Percentiles rank a stretch among this genome's conserved stretches.
Conservation (phyloP, 2,797 vertebrate genomes). For the Discoglossus pictus region DNA sequence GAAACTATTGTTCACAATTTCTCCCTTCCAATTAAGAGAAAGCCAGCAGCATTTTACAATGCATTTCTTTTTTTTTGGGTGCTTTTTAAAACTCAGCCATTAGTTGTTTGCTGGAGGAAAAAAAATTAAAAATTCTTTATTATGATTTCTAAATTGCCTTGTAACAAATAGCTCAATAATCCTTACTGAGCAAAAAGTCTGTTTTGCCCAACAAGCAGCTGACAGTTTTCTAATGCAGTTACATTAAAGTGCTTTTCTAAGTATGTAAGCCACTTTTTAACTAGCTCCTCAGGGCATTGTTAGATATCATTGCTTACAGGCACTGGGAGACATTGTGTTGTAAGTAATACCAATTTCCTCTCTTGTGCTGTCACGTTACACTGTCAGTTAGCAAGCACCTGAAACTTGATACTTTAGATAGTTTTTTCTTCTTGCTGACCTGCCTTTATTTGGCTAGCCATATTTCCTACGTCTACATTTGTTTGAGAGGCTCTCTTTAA, state of each 20-base stretch:
- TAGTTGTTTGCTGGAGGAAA: conserved; percentile 62
- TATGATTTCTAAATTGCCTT: conserved; percentile 66
- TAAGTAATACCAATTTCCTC: conserved; percentile 81
- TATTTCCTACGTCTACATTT: background rate
- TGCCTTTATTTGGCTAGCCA: background rate
- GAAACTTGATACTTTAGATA: conserved; percentile 42
- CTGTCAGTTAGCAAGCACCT: conserved; percentile 77
- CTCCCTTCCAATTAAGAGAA: conserved; percentile 54
- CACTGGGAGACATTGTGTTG: conserved; percentile 70
- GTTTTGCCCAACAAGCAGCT: conserved; percentile 78
- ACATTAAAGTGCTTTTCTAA: conserved; percentile 88
- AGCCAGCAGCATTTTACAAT: background rate
- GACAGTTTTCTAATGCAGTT: conserved; percentile 87
- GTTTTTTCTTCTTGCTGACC: background rate
- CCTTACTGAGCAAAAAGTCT: conserved; percentile 65
- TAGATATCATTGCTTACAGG: conserved; percentile 92
- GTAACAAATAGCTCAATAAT: conserved; percentile 82
- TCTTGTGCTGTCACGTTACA: conserved; percentile 81
- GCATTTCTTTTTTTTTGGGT: conserved; percentile 49
- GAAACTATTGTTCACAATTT: conserved; percentile 35
- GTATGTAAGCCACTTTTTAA: conserved; percentile 85
- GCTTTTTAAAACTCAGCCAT: conserved; percentile 59
- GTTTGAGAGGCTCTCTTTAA: background rate
- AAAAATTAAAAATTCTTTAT: conserved; percentile 75
- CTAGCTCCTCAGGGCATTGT: conserved; percentile 92